These are phyloP conservation scores for Matsumyia berberina DNA, from an alignment of 2,888 invertebrate species.

Conservation along the genomic window DNA sequence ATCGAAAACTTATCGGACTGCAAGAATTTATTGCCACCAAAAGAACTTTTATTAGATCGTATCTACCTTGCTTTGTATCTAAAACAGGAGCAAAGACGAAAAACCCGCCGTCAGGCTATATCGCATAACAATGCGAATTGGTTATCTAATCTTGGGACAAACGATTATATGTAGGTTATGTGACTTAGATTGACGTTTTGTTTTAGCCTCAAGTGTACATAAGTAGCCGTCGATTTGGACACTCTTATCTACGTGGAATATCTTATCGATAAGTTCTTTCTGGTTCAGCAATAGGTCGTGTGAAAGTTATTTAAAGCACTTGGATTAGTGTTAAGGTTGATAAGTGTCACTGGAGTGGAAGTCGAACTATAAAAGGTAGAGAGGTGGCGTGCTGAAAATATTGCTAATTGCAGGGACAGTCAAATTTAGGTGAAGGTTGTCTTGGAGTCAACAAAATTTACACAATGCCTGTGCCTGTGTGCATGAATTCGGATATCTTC, in stretches of 20 bases:
- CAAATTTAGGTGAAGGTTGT: too few relatives aligned
- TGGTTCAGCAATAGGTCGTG: conserved; percentile 2
- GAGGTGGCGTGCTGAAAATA: too few relatives aligned
- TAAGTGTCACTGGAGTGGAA: neutral
- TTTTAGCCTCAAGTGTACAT: neutral
- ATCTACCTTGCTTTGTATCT: neutral
- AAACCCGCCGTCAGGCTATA: neutral
- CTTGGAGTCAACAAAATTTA: too few relatives aligned
- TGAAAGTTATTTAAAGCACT: conserved; percentile 14
- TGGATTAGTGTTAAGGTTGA: conserved; percentile 1
- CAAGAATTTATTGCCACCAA: neutral
- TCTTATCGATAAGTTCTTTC: neutral
- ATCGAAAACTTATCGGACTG: neutral
- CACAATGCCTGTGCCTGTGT: too few relatives aligned
- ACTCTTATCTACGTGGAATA: neutral
- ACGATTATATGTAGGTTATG: neutral
- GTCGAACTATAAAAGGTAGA: too few relatives aligned
- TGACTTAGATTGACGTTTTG: neutral
- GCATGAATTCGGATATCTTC: too few relatives aligned
- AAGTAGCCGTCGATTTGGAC: neutral
- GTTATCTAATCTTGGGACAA: neutral
- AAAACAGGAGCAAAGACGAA: neutral
- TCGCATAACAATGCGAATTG: neutral
- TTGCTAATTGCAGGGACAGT: too few relatives aligned
- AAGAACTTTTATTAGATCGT: neutral